phyloP scores from a whole-genome alignment of 2,888 invertebrate species.

The Parascotia fuliginaria region DNA sequence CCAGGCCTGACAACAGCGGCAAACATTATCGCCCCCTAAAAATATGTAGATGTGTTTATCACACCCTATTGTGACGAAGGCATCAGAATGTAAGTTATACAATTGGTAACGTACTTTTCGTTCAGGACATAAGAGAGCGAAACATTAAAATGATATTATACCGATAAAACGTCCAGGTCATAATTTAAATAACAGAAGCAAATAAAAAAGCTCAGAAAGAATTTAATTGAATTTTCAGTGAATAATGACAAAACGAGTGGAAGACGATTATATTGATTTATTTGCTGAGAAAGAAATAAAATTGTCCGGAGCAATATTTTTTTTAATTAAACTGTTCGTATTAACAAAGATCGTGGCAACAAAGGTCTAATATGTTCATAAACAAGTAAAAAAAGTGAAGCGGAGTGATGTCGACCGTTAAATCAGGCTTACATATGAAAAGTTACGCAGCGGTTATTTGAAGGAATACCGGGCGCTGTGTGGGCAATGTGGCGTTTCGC shows the following conservation, averaged over 20 bases:
- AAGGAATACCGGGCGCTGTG: slow-evolving; percentile 62
- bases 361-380: slow-evolving; percentile 37
- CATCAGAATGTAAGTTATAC: slow-evolving; percentile 56
- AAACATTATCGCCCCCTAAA: too few relatives aligned
- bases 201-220: slow-evolving; percentile 21
- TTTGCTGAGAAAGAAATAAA: slow-evolving; percentile 33
- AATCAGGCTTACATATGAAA: slow-evolving; percentile 72
- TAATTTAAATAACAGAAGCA: background rate
- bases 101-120: slow-evolving; percentile 45
- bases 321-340: slow-evolving; percentile 34
- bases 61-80: slow-evolving; percentile 45
- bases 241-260: slow-evolving; percentile 33
- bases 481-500: slow-evolving; percentile 65
- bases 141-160: too few relatives aligned
- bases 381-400: slow-evolving; percentile 48
- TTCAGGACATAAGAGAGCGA: too few relatives aligned
- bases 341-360: slow-evolving; percentile 30
- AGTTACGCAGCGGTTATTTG: slow-evolving; percentile 70
- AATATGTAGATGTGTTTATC: slow-evolving; percentile 51
- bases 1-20: too few relatives aligned
- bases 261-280: slow-evolving; percentile 32
- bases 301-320: slow-evolving; percentile 6
- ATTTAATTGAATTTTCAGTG: slow-evolving; percentile 39
- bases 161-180: too few relatives aligned
- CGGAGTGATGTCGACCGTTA: slow-evolving; percentile 58